A percentile compares a stretch with the other conserved stretches of the same genome.
phyloP scores from a whole-genome alignment of 2,888 invertebrate species.

The Drosophila cognata region DNA sequence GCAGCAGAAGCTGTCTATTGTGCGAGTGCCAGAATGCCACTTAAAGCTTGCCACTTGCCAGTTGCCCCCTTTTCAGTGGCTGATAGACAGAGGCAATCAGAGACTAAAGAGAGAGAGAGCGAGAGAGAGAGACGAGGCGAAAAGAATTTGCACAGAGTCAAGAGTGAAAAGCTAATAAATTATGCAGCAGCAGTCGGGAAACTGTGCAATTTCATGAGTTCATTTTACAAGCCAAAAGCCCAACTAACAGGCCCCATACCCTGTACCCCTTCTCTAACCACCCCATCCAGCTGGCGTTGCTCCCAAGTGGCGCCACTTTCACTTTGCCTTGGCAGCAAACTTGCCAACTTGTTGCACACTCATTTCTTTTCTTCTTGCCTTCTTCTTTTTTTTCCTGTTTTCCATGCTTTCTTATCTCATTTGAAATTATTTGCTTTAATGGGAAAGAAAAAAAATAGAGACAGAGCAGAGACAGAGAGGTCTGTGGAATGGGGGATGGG shows the following conservation, averaged over 20 bases:
- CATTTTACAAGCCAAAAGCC: constrained; percentile 56
- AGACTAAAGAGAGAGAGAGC: neutral
- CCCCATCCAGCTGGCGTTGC: neutral
- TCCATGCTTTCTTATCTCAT: constrained; percentile 67
- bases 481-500: neutral
- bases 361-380: constrained; percentile 39
- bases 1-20: constrained; percentile 10
- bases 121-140: neutral
- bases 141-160: constrained; percentile 54
- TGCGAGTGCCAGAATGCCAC: constrained; percentile 1
- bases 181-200: constrained; percentile 66
- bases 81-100: constrained; percentile 38
- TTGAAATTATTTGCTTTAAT: constrained; percentile 79
- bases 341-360: constrained; percentile 74
- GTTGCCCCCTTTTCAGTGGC: neutral
- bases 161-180: constrained; percentile 69
- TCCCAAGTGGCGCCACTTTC: constrained; percentile 64
- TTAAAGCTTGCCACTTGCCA: constrained; percentile 4
- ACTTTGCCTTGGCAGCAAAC: constrained; percentile 72
- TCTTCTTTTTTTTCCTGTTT: constrained; percentile 10
- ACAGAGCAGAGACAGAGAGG: neutral
- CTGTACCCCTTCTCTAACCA: too few species aligned
- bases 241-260: constrained; percentile 7
- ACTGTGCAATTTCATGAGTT: constrained; percentile 71
- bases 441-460: constrained; percentile 30